Evolutionary conservation across 2,113 vertebrate genomes (phyloP), one percentile per base, ranked within the genome.

Genomic region (Phylloscopus trochiloides): DNA sequence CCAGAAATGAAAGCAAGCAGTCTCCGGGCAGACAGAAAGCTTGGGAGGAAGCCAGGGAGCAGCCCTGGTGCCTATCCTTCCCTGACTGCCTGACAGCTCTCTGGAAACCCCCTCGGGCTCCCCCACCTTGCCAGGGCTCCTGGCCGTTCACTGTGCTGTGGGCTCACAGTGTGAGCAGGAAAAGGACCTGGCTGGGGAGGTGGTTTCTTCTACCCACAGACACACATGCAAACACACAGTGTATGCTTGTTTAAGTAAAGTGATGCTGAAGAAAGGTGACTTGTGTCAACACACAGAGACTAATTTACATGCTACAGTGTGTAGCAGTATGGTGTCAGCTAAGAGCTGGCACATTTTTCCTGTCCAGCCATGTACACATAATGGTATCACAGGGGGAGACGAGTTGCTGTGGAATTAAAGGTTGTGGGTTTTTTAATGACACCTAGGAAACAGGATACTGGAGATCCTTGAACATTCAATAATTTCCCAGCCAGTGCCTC

Each of bases 371-470:
- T 11, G 73, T 71, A 32, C 48, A 63, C 47, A 2, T 82, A 95
- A 95, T 68, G 29, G 40, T 57, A 45, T 91, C 86, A 66, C 55
- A 28, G 83, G 3, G 43, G 38, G 48, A 78, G 57, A 51, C 0
- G 3, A 40, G 31, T 11, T 87, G 80, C 84, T 95, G 91, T 1
- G 5, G 59, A 81, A 78, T 90, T 78, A 59, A 67, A 67, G 48
- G 50, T 10, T 68, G 57, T 57, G 48, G 0, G 1, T 24, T 88
- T 79, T 86, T 67, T 71, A 91, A 57, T 48, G 50, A 40, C 62
- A 62, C 42, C 34, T 52, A 72, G 58, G 81, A 92, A 94, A 90
- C 50, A 31, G 45, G 45, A 43, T 58, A 63, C 82, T 88, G 79
- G 67, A 74, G 87, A 87, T 81, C 73, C 32, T 87, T 54, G 50